Percentiles rank a stretch among this genome's conserved stretches.
Evolutionary conservation across 1,140 invertebrate species (phyloP).

Genomic region (Ceratoteleas bidentatus): DNA sequence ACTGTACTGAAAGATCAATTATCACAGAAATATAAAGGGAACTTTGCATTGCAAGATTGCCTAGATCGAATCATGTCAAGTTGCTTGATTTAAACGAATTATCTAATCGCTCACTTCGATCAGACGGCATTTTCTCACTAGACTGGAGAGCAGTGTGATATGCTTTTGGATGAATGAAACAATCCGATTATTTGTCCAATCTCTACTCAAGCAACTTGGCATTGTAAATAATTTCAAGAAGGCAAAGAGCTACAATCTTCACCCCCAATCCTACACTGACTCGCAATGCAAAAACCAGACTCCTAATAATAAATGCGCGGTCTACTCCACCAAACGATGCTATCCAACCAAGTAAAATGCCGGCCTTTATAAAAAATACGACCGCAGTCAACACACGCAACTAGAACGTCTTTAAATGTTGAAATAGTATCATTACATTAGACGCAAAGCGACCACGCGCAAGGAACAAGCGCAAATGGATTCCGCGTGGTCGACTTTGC

Average conservation of each 20-base stretch:
- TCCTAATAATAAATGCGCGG: no score
- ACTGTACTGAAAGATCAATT: slow-evolving; percentile 26
- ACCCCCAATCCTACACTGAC: no score
- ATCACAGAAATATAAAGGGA: slow-evolving; percentile 8
- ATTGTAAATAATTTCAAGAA: no score
- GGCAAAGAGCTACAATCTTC: no score
- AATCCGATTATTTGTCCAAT: no score
- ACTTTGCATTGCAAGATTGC: background rate
- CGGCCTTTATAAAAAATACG: background rate
- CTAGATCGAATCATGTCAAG: background rate
- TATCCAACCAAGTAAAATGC: background rate
- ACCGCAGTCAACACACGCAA: background rate
- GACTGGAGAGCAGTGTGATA: no score
- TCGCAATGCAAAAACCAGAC: no score
- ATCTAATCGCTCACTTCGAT: no score
- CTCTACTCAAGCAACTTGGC: no score
- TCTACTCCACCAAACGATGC: background rate
- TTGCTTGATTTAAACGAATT: no score
- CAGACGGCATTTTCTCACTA: no score
- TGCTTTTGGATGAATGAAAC: no score
- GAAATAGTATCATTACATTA: slow-evolving; percentile 27
- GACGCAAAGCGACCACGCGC: slow-evolving; percentile 20
- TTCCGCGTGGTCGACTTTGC: slow-evolving; percentile 9
- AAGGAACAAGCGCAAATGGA: background rate
- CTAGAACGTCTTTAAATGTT: slow-evolving; percentile 24